Percentiles rank a stretch among this genome's conserved stretches.
phyloP scores from a whole-genome alignment of 2,888 invertebrate species.

The Heliconius charithonia region DNA sequence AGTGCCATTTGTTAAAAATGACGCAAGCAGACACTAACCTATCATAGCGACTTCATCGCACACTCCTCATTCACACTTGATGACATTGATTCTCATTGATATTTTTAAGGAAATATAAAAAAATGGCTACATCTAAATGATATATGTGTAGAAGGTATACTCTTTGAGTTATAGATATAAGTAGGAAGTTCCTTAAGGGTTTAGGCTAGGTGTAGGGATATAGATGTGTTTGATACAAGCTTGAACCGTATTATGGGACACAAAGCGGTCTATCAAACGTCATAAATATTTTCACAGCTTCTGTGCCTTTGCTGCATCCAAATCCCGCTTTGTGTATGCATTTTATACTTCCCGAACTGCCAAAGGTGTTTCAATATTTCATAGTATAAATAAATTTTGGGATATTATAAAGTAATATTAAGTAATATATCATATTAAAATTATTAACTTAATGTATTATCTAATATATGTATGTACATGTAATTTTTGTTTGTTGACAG shows the following conservation, averaged over 20 bases:
- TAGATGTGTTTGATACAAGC: slow-evolving; percentile 34
- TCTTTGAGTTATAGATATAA: neutral
- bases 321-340: slow-evolving; percentile 71
- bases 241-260: slow-evolving; percentile 57
- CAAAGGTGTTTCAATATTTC: slow-evolving; percentile 56
- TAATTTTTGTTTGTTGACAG: neutral
- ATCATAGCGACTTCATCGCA: no score
- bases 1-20: no score
- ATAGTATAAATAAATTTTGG: neutral
- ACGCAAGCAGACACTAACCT: no score
- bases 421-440: neutral
- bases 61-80: no score
- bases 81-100: neutral
- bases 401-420: neutral
- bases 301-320: slow-evolving; percentile 60
- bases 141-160: neutral
- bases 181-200: slow-evolving; percentile 7
- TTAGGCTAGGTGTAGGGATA: slow-evolving; percentile 19
- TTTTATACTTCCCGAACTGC: slow-evolving; percentile 55
- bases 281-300: slow-evolving; percentile 78
- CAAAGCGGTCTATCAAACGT: slow-evolving; percentile 78
- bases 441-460: neutral
- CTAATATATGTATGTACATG: neutral
- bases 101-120: neutral
- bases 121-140: neutral